Base-by-base conservation (phyloP, 1,140 invertebrate genomes). In the Achroia grisella region DNA sequence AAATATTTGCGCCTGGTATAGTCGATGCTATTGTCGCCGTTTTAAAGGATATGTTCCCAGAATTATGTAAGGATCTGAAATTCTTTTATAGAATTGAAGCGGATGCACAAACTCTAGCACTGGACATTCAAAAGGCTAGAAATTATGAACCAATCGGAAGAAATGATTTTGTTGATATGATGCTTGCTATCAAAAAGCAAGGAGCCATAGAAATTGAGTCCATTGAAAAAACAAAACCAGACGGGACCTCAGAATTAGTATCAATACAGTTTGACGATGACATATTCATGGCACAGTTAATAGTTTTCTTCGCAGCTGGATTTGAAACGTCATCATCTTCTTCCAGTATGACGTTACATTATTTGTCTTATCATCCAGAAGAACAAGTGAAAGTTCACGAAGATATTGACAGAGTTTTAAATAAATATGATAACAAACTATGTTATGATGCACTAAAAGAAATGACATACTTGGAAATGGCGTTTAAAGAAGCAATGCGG, bases 361-460 rank as follows among this genome's bases (percentile, higher is more conserved):
- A 87, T 39, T 37, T 89, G 9, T 79, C 87, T 0, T 14, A 62
- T n/a, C 66, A 88, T 62, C 68, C 64, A 0, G 69, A 85, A 8
- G 54, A 87, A 2, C 88, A 90, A 50, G 39, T 69, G 3, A 86
- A 82, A 47, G 44, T 82, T 4, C 61, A 87, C 6, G 42, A 74
- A 8, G 87, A 89, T 64, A 75, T 89, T 1, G 50, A 70, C 5
- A 41, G 59, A 3, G 79, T 87, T 13, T 29, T 89, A 1, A 43
- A 57, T 8, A 78, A 77, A 48, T 56, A 89, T 45, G 56, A 84
- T 11, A 79, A 82, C 1, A 52, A 86, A 46, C 45, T 90, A 0
- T 88, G 76, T 15, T 90, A 89, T 53, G 89, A 90, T n/a, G 72
- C 74, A 13, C 37, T 91, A 0, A 71, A 81, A 10, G 85, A 88